Base-by-base conservation (phyloP, 2,888 invertebrate species). In the Polietes domitor region DNA sequence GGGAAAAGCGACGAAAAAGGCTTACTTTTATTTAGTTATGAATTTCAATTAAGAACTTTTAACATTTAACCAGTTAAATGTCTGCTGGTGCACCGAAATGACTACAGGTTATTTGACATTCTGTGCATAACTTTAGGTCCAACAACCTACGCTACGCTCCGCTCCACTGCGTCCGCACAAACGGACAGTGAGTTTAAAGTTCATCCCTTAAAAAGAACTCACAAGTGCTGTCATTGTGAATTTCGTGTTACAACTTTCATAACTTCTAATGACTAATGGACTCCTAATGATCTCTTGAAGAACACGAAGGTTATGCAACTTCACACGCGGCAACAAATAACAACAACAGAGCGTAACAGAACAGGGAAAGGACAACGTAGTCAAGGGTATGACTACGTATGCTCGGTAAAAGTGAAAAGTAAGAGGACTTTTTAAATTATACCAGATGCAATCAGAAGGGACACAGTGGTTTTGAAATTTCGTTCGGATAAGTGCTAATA, bases 261-360 rank as follows among this genome's bases (percentile, higher is more conserved):
- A 83, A 74, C 87, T 87, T 78, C 71, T 89, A 89, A 89, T 89
- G 89, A 89, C 89, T 89, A 89, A 89, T 89, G 89, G 89, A 89
- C 89, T 89, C 88, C 89, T 89, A 89, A 89, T 89, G 89, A 89
- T 89, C 89, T 89, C 89, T 89, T 88, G 88, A 88, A 77, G 76
- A 53, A 68, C 70, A 28, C 72, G 72, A 80, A 84, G 80, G 80
- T 72, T 80, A 75, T 71, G 63, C 77, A 80, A 83, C 77, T 80
- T 84, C 77, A 75, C 53, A n/a, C 28, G 28, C n/a, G n/a, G 12
- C 61, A 58, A 26, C 12, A 7, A 55, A 37, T 7, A 26, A 55
- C 58, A 61, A 74, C 32, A 55, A 32, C 19, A 15, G 32, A 32
- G 32, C 4, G 32, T 9, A 32, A 32, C 32, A 32, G 32, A 32